Evolutionary conservation across 2,888 invertebrate genomes (phyloP), one percentile per base, ranked within the genome.

Genomic region (Nowickia ferox): DNA sequence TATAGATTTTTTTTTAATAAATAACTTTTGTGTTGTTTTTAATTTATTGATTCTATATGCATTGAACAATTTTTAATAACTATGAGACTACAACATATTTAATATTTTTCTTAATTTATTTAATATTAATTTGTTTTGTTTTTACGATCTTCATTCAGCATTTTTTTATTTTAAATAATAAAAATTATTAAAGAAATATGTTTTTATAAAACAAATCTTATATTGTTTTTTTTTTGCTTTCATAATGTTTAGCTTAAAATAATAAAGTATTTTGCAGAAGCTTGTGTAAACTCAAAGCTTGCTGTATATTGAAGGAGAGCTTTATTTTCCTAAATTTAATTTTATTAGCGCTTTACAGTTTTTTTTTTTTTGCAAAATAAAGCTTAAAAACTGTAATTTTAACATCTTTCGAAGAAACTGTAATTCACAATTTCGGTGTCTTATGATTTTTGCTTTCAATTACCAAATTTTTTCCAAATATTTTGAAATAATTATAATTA

Each of bases 101-200:
- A 80, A 75, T 66, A 68, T 86, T 82, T 61, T 69, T 74, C 72
- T 81, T 82, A 75, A 71, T 81, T 78, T 77, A 53, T 63, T 57
- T 61, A 59, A 68, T 78, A 51, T 74, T 53, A 74, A 66, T 81
- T 79, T 78, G 71, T 78, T 82, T 84, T 55, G 75, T 48, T 57
- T 76, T 72, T 86, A 83, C 86, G 86, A 86, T 86, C 86, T 86
- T 83, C 86, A 83, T 86, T 86, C 83, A 86, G 83, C 83, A 83
- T 86, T 83, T 79, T n/a, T 75, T 66, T 53, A 55, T 59, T 48
- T 48, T n/a, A 75, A 82, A 40, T n/a, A 44, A 75, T 51, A 59
- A 22, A 74, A 81, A 74, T 51, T 48, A 22, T 9, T 68, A 63
- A 30, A 55, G 44, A 71, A 55, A 53, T 46, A 42, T 10, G 63